Conservation (phyloP, 2,797 vertebrate genomes). For the Ibycter americanus region DNA sequence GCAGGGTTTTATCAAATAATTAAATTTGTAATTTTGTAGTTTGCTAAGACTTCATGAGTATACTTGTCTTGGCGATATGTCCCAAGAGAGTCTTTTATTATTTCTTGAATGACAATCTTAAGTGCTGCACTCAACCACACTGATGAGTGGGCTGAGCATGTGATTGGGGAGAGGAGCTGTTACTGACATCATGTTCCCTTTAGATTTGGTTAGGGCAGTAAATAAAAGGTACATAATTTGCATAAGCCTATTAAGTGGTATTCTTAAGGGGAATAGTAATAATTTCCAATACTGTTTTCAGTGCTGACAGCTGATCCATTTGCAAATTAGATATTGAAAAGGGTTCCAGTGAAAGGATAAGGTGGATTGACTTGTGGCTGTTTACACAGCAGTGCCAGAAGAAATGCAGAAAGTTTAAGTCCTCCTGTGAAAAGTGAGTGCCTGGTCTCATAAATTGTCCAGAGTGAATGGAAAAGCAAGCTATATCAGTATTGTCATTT, state of each 20-base stretch:
- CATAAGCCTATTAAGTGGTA: slow-evolving; percentile 61
- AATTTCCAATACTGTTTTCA: slow-evolving; percentile 42
- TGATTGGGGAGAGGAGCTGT: not conserved
- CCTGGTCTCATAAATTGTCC: fast-evolving
- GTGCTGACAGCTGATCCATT: slow-evolving; percentile 47
- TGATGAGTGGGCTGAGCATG: not conserved
- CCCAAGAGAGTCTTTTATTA: slow-evolving; percentile 22
- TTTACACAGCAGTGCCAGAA: not conserved
- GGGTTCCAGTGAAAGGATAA: not conserved
- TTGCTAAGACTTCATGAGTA: slow-evolving; percentile 1
- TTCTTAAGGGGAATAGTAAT: slow-evolving; percentile 44
- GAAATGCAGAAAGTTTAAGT: not conserved
- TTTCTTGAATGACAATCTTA: slow-evolving; percentile 36
- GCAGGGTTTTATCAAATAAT: slow-evolving; percentile 45
- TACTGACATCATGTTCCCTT: slow-evolving; percentile 35
- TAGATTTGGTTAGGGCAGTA: slow-evolving; percentile 54
- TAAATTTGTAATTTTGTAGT: slow-evolving; percentile 46
- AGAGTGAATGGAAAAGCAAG: not conserved
- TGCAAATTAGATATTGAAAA: slow-evolving; percentile 19
- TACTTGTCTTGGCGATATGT: not conserved
- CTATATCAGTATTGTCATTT: not conserved
- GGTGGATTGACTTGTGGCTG: not conserved
- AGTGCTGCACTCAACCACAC: not conserved
- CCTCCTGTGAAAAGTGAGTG: not conserved
- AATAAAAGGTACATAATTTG: slow-evolving; percentile 65